Evolutionary conservation across 2,888 invertebrate species (phyloP), one percentile per base, ranked within the genome.

Genomic region (Crepidodera aurea): DNA sequence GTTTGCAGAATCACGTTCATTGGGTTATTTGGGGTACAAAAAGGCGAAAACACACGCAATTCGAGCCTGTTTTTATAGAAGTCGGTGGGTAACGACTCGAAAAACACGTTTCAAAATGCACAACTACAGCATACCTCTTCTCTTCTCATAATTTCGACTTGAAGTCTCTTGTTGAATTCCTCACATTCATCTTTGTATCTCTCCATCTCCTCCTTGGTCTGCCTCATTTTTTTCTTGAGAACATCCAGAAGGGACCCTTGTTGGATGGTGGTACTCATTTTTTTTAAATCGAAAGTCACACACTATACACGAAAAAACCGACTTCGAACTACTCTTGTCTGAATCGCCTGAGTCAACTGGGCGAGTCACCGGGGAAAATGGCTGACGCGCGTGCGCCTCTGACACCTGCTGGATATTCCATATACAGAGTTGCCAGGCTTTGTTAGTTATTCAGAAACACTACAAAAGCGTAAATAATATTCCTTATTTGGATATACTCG

Each of bases 201-300:
- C 83, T 98, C 98, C 91, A 97, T 94, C 87, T 98, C 98, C 83
- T 97, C 96, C 86, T 97, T 96, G 77, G 97, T 94, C 84, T 96
- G 95, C 76, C 96, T 90, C 98, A 98, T 98, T 90, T 98, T 99
- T 89, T 97, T 96, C 89, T 98, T 98, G 79, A 98, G 89, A 80
- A 96, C 95, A 85, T 97, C 96, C 83, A 98, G 86, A 77, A 98
- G 90, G 79, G 93, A 92, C 81, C 94, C 94, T 86, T 95, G 94
- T 83, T 91, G 91, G 85, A 93, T 90, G 83, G 90, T 92, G 82
- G 92, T 88, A 86, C 93, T 91, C 93, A 93, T 94, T 85, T 83
- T 86, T 44, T 34, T 39, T 44, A 42, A 22, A 7, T 10, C 42
- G 57, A 64, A 54, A 51, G 16, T 44, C 34, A 34, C 34, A 34